Evolutionary conservation across 2,888 invertebrate genomes (phyloP), one percentile per base, ranked within the genome.

Genomic region (Cheilosia scutellata): DNA sequence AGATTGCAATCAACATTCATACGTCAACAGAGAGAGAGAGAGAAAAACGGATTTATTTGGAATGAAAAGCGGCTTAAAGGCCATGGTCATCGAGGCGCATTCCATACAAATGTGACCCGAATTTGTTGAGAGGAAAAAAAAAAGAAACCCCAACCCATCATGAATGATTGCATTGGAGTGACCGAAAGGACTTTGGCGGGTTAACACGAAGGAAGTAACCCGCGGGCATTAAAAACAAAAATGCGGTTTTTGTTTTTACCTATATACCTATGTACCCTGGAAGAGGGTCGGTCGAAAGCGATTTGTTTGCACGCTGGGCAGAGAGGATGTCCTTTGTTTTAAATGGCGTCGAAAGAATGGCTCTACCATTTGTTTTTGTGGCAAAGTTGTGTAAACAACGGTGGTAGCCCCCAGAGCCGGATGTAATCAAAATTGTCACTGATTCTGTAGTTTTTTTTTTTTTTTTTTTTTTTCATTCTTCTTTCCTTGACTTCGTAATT

Each of bases 391-490:
- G 37, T 25, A 71, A 71, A 60, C 27, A 60, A n/a, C 40, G 33
- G 13, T 16, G 55, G 57, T 31, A 27, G 33, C 5, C 16, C 51
- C 55, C 55, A 20, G 33, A 5, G 11, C 25, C 20, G 58, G 70
- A 47, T 70, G 58, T 58, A 71, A 71, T 71, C 33, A 60, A 71
- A 71, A 71, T 60, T 60, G 44, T 60, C 71, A 27, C 58, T 47
- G 70, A 47, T 37, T 71, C 16, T 9, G 20, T 27, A 20, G n/a
- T 16, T 37, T 47, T 71, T 70, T 70, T 71, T 11, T 7, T 40
- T 16, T 2, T 16, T 37, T 47, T 71, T 70, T 70, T 71, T 11
- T 7, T 40, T 16, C 5, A n/a, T 25, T 47, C 44, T 55, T 68
- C 42, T 13, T 9, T 57, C 13, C 3, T 31, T n/a, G 31, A 5